Base-by-base conservation (phyloP, 2,888 invertebrate genomes). In the Lissocephala sabroskyi region DNA sequence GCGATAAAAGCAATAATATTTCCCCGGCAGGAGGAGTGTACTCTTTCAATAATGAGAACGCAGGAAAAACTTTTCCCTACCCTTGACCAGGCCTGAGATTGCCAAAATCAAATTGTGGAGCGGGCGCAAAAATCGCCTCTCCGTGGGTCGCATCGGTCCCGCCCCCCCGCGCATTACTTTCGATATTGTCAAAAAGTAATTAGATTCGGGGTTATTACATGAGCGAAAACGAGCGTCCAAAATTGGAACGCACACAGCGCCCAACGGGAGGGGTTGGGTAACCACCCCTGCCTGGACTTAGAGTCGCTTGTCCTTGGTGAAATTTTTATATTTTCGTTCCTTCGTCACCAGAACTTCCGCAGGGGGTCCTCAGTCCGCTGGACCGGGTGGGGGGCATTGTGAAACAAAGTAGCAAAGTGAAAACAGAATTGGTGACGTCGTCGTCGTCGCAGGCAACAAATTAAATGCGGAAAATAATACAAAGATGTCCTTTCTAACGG, bases 391-490 rank as follows among this genome's bases (percentile, higher is more conserved):
- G 23, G 23, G 55, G 68, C 74, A 68, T 54, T 74, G 51, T 62
- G 74, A 68, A 65, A 66, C 66, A 70, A 70, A 65, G 63, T 71
- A 52, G 40, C 48, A 56, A 53, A 54, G 29, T 19, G 33, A 37
- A 40, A 48, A 48, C 53, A 40, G 43, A 16, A 43, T 46, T 52
- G 29, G 14, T 35, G 26, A 30, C 35, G 44, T 56, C 51, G 35
- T 56, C 53, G 70, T 61, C 70, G 76, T 78, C 58, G 73, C 62
- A 59, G 50, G 68, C 71, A 73, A 73, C 71, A 73, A 73, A 73
- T 73, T 78, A 73, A 73, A 73, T 73, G 71, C 55, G 64, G 71
- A 73, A 73, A 75, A 78, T 78, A 73, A 73, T 73, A 73, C 79
- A 73, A 73, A 71, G 79, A 78, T 73, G 67, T 73, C 65, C 73